Percentiles rank a stretch among this genome's conserved stretches.
Conservation (phyloP, 1,140 invertebrate species). For the Rhopalosiphum maidis region DNA sequence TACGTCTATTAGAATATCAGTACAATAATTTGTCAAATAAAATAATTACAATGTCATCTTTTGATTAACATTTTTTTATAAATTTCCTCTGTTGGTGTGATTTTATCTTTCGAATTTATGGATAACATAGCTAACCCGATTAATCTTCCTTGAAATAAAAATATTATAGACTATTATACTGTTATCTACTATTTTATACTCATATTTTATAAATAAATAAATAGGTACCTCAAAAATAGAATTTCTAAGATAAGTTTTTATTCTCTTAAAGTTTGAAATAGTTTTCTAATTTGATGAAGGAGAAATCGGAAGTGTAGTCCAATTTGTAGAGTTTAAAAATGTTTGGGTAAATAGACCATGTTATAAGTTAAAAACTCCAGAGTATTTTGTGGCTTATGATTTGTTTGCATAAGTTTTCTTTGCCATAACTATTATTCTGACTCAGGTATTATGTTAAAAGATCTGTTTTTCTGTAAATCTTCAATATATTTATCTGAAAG, state of each 20-base stretch:
- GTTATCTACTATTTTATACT: too few relatives aligned
- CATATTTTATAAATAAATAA: too few relatives aligned
- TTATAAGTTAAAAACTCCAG: not conserved
- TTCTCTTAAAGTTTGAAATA: conserved; percentile 43
- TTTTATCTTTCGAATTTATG: conserved; percentile 18
- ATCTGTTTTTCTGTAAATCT: conserved; percentile 13
- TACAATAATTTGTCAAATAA: conserved; percentile 22
- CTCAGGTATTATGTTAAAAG: not conserved
- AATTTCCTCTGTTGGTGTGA: conserved; percentile 1
- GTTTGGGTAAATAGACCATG: not conserved
- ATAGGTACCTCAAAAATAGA: too few relatives aligned
- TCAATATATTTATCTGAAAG: conserved; percentile 1
- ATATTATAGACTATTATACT: too few relatives aligned
- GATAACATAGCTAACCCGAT: not conserved
- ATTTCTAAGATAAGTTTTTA: not conserved
- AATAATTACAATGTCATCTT: conserved; percentile 20
- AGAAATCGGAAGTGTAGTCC: conserved; percentile 23
- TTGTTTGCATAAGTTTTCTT: conserved; percentile 16
- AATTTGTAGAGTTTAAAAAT: conserved; percentile 13
- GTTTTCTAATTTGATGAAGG: conserved; percentile 45
- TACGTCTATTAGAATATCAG: not conserved
- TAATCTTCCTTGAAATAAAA: not conserved
- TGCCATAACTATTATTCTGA: conserved; percentile 23
- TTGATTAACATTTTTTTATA: not conserved
- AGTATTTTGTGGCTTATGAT: not conserved